Conservation (phyloP, 2,113 vertebrate species). For the Dryoscopus gambensis region DNA sequence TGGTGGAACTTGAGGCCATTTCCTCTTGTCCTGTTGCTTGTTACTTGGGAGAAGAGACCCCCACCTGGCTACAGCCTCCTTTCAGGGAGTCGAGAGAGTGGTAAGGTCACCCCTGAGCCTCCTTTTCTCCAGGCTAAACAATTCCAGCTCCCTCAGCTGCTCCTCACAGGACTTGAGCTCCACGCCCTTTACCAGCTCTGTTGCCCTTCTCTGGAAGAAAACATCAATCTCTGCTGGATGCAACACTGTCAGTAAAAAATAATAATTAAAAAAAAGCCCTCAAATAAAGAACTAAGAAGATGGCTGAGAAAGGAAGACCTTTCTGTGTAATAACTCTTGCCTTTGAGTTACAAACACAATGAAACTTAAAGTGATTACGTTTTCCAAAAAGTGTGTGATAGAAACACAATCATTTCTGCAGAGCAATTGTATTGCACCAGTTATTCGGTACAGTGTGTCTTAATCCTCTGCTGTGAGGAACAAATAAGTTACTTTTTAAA, state of each 20-base stretch:
- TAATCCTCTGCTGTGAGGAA: background rate
- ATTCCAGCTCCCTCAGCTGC: background rate
- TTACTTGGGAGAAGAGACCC: background rate
- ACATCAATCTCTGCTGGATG: background rate
- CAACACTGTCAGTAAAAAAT: background rate
- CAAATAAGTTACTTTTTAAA: slow-evolving; percentile 14
- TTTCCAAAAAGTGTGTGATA: background rate
- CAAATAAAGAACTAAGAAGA: background rate
- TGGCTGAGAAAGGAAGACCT: background rate
- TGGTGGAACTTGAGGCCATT: background rate
- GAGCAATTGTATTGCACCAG: background rate
- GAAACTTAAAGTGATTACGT: background rate
- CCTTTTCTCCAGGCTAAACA: background rate
- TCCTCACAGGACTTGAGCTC: background rate
- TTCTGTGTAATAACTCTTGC: background rate
- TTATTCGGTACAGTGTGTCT: background rate
- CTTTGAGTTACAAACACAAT: background rate
- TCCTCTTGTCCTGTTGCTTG: background rate
- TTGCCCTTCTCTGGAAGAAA: background rate
- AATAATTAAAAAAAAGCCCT: background rate
- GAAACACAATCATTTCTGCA: background rate
- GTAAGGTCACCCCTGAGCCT: background rate
- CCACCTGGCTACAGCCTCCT: background rate
- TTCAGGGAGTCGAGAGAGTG: background rate
- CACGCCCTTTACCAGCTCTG: background rate